Evolutionary conservation across 2,888 invertebrate species (phyloP), one percentile per base, ranked within the genome.

Genomic region (Agonum fuliginosum): DNA sequence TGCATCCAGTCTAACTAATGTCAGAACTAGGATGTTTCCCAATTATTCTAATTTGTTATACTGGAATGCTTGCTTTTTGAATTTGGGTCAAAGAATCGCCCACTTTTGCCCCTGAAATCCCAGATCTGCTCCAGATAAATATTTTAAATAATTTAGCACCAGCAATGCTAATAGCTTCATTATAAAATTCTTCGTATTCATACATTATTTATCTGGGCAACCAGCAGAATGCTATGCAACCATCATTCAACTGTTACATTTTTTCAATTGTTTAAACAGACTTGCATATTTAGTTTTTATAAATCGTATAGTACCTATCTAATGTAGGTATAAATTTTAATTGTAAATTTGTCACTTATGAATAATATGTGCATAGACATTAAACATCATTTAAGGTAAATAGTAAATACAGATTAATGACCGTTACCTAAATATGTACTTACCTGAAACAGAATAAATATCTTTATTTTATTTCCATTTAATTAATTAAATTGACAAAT

Each of bases 81-180:
- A 30, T 27, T 62, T 62, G 17, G 58, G 58, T 62, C 58, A 62
- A 14, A 30, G 30, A 30, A 30, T 27, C 58, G 58, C 58, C 58
- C 30, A 62, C 58, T 17, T 27, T n/a, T 19, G 58, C 34, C 58
- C 34, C 27, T 62, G 58, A 62, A 46, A 62, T 62, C 58, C 58
- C 58, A 62, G 30, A 27, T 30, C 24, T 62, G 58, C 30, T 62
- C 58, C 30, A 62, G 17, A 30, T 62, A 62, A 62, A 62, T 62
- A 62, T 62, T 62, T 62, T 62, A 62, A 62, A 62, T 34, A 17
- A 62, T 62, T 17, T 62, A 14, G 30, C 58, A 30, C 17, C 58
- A 14, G 3, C 30, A 62, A 54, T 54, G 54, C 54, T 62, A 62
- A 62, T 62, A 27, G 58, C 30, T 30, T 62, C 58, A 17, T 62